Evolutionary conservation across 2,888 invertebrate species (phyloP), one percentile per base, ranked within the genome.

Genomic region (Caenorhabditis sp.): DNA sequence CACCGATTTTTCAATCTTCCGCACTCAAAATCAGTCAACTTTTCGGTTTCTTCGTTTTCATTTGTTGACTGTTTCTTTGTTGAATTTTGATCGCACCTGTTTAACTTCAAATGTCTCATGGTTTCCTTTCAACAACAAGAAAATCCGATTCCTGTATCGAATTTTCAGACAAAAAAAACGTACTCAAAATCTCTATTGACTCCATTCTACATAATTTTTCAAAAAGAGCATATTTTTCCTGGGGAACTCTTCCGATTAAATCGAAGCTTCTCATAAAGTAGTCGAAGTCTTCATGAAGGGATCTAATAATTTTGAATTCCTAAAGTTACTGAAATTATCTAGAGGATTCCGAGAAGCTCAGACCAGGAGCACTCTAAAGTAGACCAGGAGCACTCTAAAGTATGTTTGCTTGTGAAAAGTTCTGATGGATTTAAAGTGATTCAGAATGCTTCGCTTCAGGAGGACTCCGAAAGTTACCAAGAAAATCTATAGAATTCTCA

Each of bases 121-220:
- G 69, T 90, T 90, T 35, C 90, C 90, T 19, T 89, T 87, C 47
- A 89, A 82, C 47, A 89, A 82, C 49, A 89, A 61, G 61, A 70
- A 88, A 77, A 90, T 87, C 16, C 87, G 76, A 38, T 89, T 84
- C 10, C 83, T 87, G 66, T 89, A 84, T 51, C 90, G 89, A 28
- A 90, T 74, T 80, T 90, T 90, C 58, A 89, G 77, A 22, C 86
- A 85, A 77, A 88, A 86, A 49, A 90, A 86, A 70, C 41, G 87
- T n/a, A n/a, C n/a, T 68, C 19, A 89, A 74, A 5, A 86, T 80
- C 66, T 90, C 90, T 59, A 89, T 84, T 59, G 88, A 87, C 49
- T 89, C 88, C 70, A 82, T 64, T 90, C 90, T 6, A 90, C 89
- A 61, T 90, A 90, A 75, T 90, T 90, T 14, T 89, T 89, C 89